Evolutionary conservation across 2,797 vertebrate genomes (phyloP).

Genomic region (Margarornis squamiger): DNA sequence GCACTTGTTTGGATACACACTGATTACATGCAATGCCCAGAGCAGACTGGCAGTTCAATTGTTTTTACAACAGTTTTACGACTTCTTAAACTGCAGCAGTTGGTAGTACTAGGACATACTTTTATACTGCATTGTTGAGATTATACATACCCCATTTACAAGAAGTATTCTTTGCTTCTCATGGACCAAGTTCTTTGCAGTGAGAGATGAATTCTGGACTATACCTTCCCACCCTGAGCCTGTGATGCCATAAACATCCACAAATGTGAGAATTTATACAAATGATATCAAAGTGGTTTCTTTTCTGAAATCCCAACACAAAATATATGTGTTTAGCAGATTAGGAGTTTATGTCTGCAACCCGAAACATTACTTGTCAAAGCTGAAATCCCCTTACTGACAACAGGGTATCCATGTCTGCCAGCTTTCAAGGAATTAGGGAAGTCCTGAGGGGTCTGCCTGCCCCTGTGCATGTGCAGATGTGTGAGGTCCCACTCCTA

Average conservation of each 20-base stretch:
- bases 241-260: not conserved
- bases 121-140: not conserved
- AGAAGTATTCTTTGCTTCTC: not conserved
- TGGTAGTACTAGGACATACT: not conserved
- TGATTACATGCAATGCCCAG: rapidly evolving
- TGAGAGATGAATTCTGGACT: not conserved
- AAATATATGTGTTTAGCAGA: not conserved
- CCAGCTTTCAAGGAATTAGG: not conserved
- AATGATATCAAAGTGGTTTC: not conserved
- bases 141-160: not conserved
- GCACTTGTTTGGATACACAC: not conserved
- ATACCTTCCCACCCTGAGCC: not conserved
- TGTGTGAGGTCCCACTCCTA: not conserved
- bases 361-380: rapidly evolving
- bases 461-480: not conserved
- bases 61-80: not conserved
- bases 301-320: not conserved
- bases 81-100: not conserved
- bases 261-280: not conserved
- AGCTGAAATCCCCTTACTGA: not conserved
- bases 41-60: not conserved
- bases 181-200: not conserved
- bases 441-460: not conserved
- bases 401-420: not conserved
- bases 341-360: not conserved